These are phyloP conservation scores for Vidua macroura DNA, from an alignment of 2,113 vertebrate species.

Conservation along the genomic window DNA sequence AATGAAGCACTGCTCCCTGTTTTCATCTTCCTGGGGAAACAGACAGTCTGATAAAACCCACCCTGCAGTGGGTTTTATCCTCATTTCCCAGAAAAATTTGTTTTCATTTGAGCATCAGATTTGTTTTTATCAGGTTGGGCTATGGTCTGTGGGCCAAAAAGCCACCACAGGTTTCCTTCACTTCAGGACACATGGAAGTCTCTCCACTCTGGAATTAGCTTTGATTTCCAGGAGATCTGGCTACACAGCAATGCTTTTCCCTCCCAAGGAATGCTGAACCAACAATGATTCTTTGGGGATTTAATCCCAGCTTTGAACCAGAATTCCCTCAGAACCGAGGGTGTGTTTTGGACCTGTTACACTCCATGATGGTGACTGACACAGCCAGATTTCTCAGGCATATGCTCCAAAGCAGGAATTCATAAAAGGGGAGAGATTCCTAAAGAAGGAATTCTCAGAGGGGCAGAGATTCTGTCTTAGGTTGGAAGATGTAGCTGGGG, in stretches of 20 bases:
- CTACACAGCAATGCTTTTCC: not conserved
- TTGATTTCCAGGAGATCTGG: not conserved
- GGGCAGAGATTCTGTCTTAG: not conserved
- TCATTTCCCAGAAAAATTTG: not conserved
- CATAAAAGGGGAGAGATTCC: not conserved
- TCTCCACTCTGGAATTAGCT: not conserved
- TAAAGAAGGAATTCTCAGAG: not conserved
- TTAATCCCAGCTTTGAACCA: not conserved
- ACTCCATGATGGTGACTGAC: accelerated
- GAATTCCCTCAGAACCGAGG: accelerated
- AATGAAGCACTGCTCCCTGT: not conserved
- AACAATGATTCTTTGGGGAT: not conserved
- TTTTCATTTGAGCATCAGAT: not conserved
- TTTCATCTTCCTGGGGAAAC: not conserved
- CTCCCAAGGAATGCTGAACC: not conserved
- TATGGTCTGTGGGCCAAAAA: not conserved
- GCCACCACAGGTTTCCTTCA: not conserved
- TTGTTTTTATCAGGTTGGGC: not conserved
- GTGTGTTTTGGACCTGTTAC: not conserved
- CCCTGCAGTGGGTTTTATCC: not conserved
- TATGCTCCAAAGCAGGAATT: not conserved
- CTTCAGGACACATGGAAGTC: not conserved
- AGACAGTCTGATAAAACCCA: not conserved
- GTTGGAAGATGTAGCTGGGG: not conserved
- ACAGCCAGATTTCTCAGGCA: not conserved